These are phyloP conservation scores for Invenusta paracnida DNA, from an alignment of 2,888 invertebrate genomes.

Conservation along the genomic window DNA sequence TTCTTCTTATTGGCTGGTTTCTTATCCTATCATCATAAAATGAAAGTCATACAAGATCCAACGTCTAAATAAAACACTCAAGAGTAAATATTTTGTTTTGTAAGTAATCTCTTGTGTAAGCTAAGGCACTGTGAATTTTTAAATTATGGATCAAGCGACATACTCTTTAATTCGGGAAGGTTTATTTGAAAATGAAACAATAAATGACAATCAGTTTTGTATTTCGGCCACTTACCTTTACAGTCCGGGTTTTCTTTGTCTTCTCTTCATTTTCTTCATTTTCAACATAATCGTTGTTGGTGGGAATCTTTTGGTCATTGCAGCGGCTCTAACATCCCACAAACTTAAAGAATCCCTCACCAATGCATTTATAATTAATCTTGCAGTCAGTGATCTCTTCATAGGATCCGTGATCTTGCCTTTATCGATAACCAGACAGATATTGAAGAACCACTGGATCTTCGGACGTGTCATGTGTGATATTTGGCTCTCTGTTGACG, in stretches of 20 bases:
- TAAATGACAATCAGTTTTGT: not conserved
- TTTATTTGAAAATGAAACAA: too few species aligned
- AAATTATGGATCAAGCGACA: too few species aligned
- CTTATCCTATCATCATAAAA: too few species aligned
- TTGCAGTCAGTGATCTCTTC: slow-evolving; percentile 88
- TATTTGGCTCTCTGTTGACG: slow-evolving; percentile 91
- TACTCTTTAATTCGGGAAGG: too few species aligned
- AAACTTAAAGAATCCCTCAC: slow-evolving; percentile 84
- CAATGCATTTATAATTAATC: slow-evolving; percentile 89
- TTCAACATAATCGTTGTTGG: slow-evolving; percentile 70
- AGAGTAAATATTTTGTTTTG: too few species aligned
- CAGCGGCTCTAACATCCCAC: slow-evolving; percentile 77
- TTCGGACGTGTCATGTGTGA: slow-evolving; percentile 93
- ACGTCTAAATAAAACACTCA: too few species aligned
- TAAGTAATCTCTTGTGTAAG: too few species aligned
- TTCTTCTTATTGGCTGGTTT: too few species aligned
- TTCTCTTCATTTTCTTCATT: not conserved
- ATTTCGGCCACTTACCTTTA: not conserved
- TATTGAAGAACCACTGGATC: slow-evolving; percentile 70
- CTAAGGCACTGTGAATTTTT: too few species aligned
- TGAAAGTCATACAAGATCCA: too few species aligned
- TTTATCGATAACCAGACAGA: slow-evolving; percentile 89
- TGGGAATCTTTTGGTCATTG: slow-evolving; percentile 85
- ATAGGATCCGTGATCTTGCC: slow-evolving; percentile 92
- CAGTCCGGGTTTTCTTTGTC: not conserved